Conservation (phyloP, 2,888 invertebrate species). For the Oxycera nigricornis region DNA sequence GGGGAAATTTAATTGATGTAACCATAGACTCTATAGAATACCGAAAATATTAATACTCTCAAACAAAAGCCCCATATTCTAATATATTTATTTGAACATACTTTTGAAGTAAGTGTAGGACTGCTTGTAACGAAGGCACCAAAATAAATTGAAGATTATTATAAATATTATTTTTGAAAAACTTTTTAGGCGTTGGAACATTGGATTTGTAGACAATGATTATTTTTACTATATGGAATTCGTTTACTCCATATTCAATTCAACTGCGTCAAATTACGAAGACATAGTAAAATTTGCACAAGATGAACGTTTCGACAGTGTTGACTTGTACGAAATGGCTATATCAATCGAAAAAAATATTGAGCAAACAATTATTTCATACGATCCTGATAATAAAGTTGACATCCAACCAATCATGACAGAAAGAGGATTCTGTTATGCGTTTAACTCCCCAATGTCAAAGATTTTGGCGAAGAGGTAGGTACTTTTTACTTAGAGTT, state of each 20-base stretch:
- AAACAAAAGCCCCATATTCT: too few relatives aligned
- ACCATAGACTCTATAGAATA: too few relatives aligned
- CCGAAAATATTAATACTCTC: too few relatives aligned
- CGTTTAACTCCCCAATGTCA: conserved; percentile 66
- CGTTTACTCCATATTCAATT: conserved; percentile 62
- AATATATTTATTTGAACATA: too few relatives aligned
- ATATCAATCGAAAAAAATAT: conserved; percentile 53
- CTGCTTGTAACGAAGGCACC: too few relatives aligned
- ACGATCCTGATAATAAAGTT: conserved; percentile 50
- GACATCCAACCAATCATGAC: conserved; percentile 65
- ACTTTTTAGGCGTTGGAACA: too few relatives aligned
- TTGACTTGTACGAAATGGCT: conserved; percentile 60
- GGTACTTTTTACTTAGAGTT: conserved; percentile 1
- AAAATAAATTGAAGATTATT: too few relatives aligned
- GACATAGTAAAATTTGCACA: conserved; percentile 59
- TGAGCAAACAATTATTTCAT: conserved; percentile 54
- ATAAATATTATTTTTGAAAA: too few relatives aligned
- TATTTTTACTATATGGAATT: conserved; percentile 64
- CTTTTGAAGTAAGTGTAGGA: too few relatives aligned
- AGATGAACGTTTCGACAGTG: conserved; percentile 60
- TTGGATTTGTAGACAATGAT: conserved; percentile 59
- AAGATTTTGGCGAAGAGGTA: conserved; percentile 50
- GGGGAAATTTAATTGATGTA: too few relatives aligned
- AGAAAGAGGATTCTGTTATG: conserved; percentile 71
- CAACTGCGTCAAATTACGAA: conserved; percentile 60